Base-by-base conservation (phyloP, 1,140 invertebrate species). In the Magallana ariakensis region DNA sequence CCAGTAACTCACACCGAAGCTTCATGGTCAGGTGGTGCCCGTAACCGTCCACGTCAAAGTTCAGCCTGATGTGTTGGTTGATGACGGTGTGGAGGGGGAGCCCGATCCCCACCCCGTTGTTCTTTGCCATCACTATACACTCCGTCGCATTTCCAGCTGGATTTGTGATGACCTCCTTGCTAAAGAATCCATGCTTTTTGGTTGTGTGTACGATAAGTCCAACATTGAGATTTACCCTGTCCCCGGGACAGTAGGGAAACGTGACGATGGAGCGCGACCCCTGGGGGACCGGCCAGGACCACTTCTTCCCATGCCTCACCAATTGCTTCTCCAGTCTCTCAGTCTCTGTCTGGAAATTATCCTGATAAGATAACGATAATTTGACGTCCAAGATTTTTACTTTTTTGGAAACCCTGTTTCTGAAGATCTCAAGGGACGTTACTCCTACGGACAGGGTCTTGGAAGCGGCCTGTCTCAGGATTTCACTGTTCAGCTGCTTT, bases 341-440 rank as follows among this genome's bases (percentile, higher is more conserved):
- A 0, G 90, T 91, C 53, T 89, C 87, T 15, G 90, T 91, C 16
- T 80, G 46, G 60, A 87, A 91, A 62, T 91, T 80, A 62, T 91
- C 89, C 53, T 91, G 90, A 26, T 90, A 90, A 7, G 90, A 91
- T 57, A 91, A 90, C 0, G 90, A 91, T 26, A 91, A 66, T 70
- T 91, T 91, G 0, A 91, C 90, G 80, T 91, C 90, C 19, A 91
- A 70, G 56, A 90, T 80, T 88, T 91, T 91, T 11, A 91, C 89
- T 55, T 88, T 90, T 56, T 91, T 91, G 8, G 90, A 87, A 6
- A 91, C 75, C 55, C 88, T 87, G 83, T 91, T 91, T 82, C 90
- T 85, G 80, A 66, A 85, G 11, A 91, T 89, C 75, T 91, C 90
- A 22, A 91, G 83, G 83, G 88, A 90, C 22, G 90, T 89, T 26